Conservation (phyloP, 2,797 vertebrate species). For the Hippopotamyrus pictus region DNA sequence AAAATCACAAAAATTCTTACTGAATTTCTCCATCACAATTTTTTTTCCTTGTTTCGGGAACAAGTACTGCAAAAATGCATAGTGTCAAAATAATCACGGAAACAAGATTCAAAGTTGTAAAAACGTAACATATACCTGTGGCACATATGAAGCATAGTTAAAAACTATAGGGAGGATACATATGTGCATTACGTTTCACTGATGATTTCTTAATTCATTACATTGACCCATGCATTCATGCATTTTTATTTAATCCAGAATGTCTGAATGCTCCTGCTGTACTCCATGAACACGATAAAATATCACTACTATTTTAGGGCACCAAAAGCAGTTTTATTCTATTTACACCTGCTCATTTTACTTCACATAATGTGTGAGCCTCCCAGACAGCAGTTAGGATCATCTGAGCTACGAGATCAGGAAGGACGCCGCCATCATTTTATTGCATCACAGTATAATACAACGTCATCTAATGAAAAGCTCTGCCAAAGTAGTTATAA, state of each 20-base stretch:
- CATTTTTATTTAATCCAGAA: not conserved
- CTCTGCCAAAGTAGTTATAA: not conserved
- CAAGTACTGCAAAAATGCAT: not conserved
- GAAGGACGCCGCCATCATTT: not conserved
- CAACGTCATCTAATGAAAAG: constrained; percentile 8
- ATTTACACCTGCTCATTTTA: not conserved
- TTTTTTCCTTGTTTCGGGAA: not conserved
- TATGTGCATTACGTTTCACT: not conserved
- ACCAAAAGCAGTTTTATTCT: not conserved
- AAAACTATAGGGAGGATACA: not conserved
- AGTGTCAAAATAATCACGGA: not conserved
- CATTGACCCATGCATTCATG: not conserved
- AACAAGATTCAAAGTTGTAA: not conserved
- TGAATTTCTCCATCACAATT: not conserved
- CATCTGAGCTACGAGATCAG: not conserved
- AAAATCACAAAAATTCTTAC: not conserved
- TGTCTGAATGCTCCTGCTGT: not conserved
- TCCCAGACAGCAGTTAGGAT: not conserved
- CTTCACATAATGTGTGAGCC: not conserved
- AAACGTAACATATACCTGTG: not conserved
- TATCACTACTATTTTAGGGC: not conserved
- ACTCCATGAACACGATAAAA: not conserved
- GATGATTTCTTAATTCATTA: not conserved
- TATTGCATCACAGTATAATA: not conserved
- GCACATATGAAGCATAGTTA: not conserved